Base-by-base conservation (phyloP, 2,797 vertebrate species). In the Pitangus sulphuratus region DNA sequence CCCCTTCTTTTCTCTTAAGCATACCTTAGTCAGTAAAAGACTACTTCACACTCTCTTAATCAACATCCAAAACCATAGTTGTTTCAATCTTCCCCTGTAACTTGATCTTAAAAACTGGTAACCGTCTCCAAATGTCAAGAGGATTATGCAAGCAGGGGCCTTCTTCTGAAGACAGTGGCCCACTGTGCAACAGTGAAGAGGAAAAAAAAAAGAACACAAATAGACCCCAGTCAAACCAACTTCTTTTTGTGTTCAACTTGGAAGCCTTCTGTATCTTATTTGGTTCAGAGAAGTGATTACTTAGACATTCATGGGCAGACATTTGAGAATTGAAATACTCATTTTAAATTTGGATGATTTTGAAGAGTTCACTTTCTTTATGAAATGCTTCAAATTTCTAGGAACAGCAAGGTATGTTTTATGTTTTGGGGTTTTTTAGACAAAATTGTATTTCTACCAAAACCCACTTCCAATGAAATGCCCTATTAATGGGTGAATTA, bases 1-100 rank as follows among this genome's bases (percentile, higher is more conserved):
- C 30, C n/a, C 20, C 21, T 78, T 82, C 39, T 72, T 91, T 71
- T 92, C 51, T 79, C n/a, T 91, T 85, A 39, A 51, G 44, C 21
- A 42, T 35, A 25, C 8, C 28, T 57, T 79, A 81, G 71, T 69
- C 75, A 83, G 40, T 57, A 28, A 87, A 87, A 79, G 53, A 58
- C 62, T 87, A 21, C 28, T 84, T 88, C 70, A 47, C 25, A 24
- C 10, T 54, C 4, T 37, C 62, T 37, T 37, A 57, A 80, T 35
- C 68, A 82, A 11, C 11, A 50, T 88, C 13, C 45, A 51, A 64
- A 74, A 39, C 17, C 16, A 10, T 20, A 62, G 24, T 3, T 72
- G 4, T 33, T 75, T 80, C 57, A 74, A 22, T 56, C 54, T 79
- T 54, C 30, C 44, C 74, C 40, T 61, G 6, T 20, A 80, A 26